phyloP scores from a whole-genome alignment of 1,140 invertebrate species.

The Drosophila trapezifrons region DNA sequence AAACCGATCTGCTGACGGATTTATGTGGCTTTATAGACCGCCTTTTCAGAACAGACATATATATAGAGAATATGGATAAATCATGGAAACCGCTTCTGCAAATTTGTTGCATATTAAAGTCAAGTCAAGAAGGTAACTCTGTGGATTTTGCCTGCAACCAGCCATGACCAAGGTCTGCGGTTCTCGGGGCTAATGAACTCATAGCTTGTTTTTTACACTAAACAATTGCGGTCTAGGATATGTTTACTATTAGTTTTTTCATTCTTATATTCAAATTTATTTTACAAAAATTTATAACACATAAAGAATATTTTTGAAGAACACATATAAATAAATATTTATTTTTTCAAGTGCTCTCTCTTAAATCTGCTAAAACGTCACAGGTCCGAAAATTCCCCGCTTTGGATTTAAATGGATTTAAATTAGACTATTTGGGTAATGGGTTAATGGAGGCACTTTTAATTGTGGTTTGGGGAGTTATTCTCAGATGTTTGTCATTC shows the following conservation, averaged over 20 bases:
- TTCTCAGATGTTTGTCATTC: neutral
- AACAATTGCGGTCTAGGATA: neutral
- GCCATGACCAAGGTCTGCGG: constrained; percentile 55
- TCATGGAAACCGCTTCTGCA: constrained; percentile 1
- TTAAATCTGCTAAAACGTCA: neutral
- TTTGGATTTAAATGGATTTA: neutral
- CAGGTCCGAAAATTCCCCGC: neutral
- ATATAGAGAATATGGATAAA: neutral
- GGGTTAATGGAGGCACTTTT: neutral
- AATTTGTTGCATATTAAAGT: constrained; percentile 10
- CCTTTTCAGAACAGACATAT: neutral
- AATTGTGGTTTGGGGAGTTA: constrained; percentile 8
- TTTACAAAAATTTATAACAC: neutral
- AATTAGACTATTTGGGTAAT: constrained; percentile 14
- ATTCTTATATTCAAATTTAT: neutral
- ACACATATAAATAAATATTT: no score
- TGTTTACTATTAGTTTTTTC: no score
- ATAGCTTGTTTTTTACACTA: neutral
- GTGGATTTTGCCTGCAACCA: constrained; percentile 7
- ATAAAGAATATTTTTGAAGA: no score
- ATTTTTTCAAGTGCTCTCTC: neutral
- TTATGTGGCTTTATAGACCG: constrained; percentile 25
- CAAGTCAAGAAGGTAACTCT: neutral
- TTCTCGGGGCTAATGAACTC: constrained; percentile 40
- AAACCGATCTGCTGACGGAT: constrained; percentile 2